Conservation (phyloP, 2,113 vertebrate species). For the Onychorhynchus coronatus region DNA sequence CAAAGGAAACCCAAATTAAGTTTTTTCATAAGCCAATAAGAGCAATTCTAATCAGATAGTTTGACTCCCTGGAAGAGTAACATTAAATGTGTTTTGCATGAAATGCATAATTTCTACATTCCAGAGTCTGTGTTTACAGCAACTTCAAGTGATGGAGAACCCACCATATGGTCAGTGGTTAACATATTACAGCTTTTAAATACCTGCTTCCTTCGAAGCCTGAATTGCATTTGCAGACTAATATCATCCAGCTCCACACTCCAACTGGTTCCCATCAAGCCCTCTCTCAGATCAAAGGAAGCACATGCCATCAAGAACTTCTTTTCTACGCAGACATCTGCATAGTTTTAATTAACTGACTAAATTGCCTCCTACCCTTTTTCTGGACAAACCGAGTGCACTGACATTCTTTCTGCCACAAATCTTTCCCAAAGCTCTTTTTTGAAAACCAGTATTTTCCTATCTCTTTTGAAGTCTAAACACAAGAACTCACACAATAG, state of each 20-base stretch:
- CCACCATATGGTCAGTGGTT: background rate
- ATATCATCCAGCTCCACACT: background rate
- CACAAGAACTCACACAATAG: background rate
- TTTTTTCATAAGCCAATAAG: background rate
- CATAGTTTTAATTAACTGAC: constrained; percentile 19
- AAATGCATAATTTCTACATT: background rate
- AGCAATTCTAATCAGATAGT: background rate
- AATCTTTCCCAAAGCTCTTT: background rate
- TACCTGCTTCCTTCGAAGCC: background rate
- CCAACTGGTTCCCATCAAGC: background rate
- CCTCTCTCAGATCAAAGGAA: constrained; percentile 12
- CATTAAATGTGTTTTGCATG: background rate
- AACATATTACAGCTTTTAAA: background rate
- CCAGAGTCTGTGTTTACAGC: background rate
- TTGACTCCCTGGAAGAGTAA: background rate
- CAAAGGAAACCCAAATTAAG: background rate
- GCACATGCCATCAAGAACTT: background rate
- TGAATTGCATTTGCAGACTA: background rate
- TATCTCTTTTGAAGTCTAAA: background rate
- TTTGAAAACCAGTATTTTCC: background rate
- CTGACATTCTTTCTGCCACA: background rate
- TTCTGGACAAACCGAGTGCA: background rate
- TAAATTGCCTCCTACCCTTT: background rate
- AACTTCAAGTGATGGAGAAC: background rate
- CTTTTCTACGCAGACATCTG: constrained; percentile 25